Conservation (phyloP, 1,140 invertebrate genomes). For the Aricia agestis region DNA sequence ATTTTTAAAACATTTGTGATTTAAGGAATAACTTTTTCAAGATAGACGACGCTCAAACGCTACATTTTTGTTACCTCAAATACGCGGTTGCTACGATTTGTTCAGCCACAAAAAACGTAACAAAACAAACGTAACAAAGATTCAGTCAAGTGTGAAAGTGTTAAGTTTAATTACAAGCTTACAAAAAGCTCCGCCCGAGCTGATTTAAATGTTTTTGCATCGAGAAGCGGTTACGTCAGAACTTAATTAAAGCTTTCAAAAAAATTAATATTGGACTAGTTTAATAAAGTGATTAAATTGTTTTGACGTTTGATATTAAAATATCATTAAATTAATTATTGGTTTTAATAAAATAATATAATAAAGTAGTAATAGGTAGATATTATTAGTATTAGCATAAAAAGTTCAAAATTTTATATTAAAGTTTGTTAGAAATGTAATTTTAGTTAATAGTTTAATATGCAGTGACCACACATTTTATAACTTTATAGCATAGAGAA, state of each 20-base stretch:
- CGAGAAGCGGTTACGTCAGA: neutral
- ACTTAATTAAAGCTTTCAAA: neutral
- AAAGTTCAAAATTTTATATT: too few relatives aligned
- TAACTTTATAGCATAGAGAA: too few relatives aligned
- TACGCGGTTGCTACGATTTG: neutral
- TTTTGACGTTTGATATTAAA: neutral
- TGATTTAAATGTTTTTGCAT: neutral
- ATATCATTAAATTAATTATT: neutral
- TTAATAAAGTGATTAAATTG: neutral
- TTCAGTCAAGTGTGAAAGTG: neutral
- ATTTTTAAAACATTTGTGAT: too few relatives aligned
- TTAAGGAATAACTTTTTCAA: too few relatives aligned
- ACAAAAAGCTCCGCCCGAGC: neutral
- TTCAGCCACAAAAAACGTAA: neutral
- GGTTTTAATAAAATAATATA: neutral
- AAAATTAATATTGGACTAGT: neutral
- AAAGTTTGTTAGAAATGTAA: too few relatives aligned
- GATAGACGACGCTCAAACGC: too few relatives aligned
- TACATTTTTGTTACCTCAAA: neutral
- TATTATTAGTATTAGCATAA: too few relatives aligned
- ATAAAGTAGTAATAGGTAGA: too few relatives aligned
- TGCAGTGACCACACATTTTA: too few relatives aligned
- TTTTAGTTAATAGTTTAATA: too few relatives aligned
- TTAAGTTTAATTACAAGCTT: conserved; percentile 1
- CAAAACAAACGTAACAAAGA: neutral